Conservation (phyloP, 2,113 vertebrate genomes). For the Zapus hudsonius region DNA sequence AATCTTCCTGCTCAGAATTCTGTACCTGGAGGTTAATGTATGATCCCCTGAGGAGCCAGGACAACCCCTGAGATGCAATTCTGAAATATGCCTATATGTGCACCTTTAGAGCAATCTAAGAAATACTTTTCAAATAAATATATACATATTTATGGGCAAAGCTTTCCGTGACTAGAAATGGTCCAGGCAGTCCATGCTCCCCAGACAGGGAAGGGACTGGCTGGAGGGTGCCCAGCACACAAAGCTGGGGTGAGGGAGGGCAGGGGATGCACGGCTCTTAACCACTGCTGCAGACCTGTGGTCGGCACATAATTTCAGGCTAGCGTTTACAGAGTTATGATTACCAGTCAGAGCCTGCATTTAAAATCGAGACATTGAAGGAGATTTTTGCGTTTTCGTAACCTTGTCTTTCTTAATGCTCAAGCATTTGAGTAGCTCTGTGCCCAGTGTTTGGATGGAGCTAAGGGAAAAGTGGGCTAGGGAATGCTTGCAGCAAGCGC, state of each 20-base stretch:
- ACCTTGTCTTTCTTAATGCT: not conserved
- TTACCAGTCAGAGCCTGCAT: not conserved
- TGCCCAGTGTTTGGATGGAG: not conserved
- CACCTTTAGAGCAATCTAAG: not conserved
- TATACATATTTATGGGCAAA: not conserved
- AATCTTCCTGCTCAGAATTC: not conserved
- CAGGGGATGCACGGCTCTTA: not conserved
- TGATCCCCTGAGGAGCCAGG: not conserved
- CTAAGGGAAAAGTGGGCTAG: not conserved
- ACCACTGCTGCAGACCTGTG: not conserved
- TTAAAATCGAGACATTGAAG: not conserved
- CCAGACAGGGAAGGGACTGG: not conserved
- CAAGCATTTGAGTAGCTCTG: not conserved
- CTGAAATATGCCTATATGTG: not conserved
- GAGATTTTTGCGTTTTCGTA: slow-evolving; percentile 10
- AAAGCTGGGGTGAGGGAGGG: not conserved
- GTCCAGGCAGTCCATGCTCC: not conserved
- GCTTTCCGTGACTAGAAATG: not conserved
- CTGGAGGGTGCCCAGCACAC: not conserved
- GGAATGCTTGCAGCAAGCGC: not conserved
- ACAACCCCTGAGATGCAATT: slow-evolving; percentile 9
- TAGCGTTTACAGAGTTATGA: not conserved
- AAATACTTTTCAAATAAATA: slow-evolving; percentile 9
- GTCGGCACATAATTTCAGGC: not conserved
- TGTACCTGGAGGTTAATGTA: too few species aligned